Base-by-base conservation (phyloP, 2,797 vertebrate genomes). In the Coreius guichenoti region DNA sequence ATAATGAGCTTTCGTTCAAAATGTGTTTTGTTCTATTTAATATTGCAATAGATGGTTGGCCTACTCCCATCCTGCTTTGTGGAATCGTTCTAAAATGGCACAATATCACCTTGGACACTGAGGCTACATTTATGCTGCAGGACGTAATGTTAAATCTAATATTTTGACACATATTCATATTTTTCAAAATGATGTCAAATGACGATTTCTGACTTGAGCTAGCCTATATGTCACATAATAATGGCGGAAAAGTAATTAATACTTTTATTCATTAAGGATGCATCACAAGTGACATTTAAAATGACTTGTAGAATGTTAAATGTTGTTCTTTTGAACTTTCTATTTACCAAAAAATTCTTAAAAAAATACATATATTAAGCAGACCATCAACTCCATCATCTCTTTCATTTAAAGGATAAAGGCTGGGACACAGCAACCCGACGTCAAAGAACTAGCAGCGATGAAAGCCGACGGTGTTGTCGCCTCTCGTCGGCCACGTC, bases 51-150 rank as follows among this genome's bases (percentile, higher is more conserved):
- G 56, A 88, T 82, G 89, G 31, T 26, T 23, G 74, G 70, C 84
- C 88, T 80, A 88, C 86, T 87, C 47, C 16, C 31, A 9, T 83
- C 89, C 86, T 80, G 86, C 86, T 45, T 67, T n/a, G 74, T 54
- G n/a, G 39, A 80, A 72, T 67, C 16, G 33, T 21, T 82, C 19
- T 26, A 58, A 67, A 89, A 70, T 29, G 26, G 58, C 39, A 45
- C 61, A 47, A 17, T 17, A 31, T 69, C 47, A 81, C 47, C 21
- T 54, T 36, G 33, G 43, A 31, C 45, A 45, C 23, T 8, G 31
- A 77, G 21, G 13, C 21, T 77, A 63, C 23, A 45, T 78, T 29
- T 67, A 33, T 1, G 33, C 61, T 3, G 31, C 65, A 67, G 65
- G 65, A 19, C 12, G 6, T 26, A 47, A 21, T 45, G 26, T 19